Evolutionary conservation across 30 jellyfish, hydroid and myxozoan genomes (phyloP), one percentile per base, ranked within the genome.

Genomic region (Nemopilema nomurai): DNA sequence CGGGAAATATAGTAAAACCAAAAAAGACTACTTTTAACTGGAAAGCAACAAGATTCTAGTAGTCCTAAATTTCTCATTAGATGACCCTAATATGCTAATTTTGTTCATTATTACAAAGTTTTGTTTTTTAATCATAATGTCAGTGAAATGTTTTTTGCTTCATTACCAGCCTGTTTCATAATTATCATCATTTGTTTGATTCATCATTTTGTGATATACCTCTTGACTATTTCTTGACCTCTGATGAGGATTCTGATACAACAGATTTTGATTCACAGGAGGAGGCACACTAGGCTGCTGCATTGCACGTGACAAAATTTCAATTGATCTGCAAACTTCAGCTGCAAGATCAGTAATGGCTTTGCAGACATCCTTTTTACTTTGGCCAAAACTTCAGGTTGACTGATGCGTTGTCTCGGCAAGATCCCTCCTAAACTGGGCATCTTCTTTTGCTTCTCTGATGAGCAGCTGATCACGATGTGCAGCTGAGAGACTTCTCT

Each of bases 241-340:
- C 41, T 32, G 67, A 32, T 72, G 24, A 7, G 69, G 16, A 78
- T 70, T 83, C 53, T 81, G 84, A 28, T 69, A 81, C 69, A 83
- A 71, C 79, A 69, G 41, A 62, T 86, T 85, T 51, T 85, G 94
- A 51, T 74, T 74, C 18, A 74, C 90, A 75, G 94, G 88, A n/a
- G n/a, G n/a, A 24, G 33, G 73, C 41, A 63, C 50, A 49, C 29
- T 50, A 41, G 79, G 96, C 79, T 77, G 78, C 79, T 81, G 72
- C 79, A 88, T 24, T 53, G 83, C 83, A 28, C 74, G 76, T 88
- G 90, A n/a, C 69, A 79, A 63, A 83, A 76, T 51, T 80, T 80
- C 89, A 62, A 88, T 64, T 17, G 96, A 77, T 53, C 78, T 57
- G 52, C 89, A 76, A 70, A 88, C 74, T 71, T 87, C 89, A 80